phyloP scores from a whole-genome alignment of 1,140 invertebrate genomes.

The Polyergus mexicanus region DNA sequence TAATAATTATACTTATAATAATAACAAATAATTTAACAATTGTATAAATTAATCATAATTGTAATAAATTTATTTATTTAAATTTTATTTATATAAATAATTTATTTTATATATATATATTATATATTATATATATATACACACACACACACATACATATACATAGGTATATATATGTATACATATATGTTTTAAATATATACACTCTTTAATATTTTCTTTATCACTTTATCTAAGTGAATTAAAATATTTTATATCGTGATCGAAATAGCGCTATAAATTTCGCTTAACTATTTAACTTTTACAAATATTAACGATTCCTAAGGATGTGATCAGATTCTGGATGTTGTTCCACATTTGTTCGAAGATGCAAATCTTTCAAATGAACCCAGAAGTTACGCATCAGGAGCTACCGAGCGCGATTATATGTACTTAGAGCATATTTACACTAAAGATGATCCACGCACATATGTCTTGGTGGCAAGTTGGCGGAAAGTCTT shows the following conservation, averaged over 20 bases:
- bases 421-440: slow-evolving; percentile 87
- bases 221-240: neutral
- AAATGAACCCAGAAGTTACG: slow-evolving; percentile 88
- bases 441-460: slow-evolving; percentile 89
- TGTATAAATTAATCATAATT: no score
- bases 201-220: no score
- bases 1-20: no score
- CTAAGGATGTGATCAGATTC: slow-evolving; percentile 90
- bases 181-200: no score
- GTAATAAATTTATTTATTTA: no score
- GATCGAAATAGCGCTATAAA: neutral
- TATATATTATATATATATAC: no score
- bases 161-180: no score
- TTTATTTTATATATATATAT: no score
- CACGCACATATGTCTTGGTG: slow-evolving; percentile 88
- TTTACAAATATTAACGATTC: slow-evolving; percentile 34
- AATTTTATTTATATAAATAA: no score
- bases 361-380: slow-evolving; percentile 87
- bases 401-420: slow-evolving; percentile 71
- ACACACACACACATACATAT: no score
- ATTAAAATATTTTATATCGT: no score
- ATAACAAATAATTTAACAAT: no score
- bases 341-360: slow-evolving; percentile 89
- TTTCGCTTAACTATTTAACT: neutral
- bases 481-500: slow-evolving; percentile 89